phyloP scores from a whole-genome alignment of 2,113 vertebrate genomes.

The Bos indicus region DNA sequence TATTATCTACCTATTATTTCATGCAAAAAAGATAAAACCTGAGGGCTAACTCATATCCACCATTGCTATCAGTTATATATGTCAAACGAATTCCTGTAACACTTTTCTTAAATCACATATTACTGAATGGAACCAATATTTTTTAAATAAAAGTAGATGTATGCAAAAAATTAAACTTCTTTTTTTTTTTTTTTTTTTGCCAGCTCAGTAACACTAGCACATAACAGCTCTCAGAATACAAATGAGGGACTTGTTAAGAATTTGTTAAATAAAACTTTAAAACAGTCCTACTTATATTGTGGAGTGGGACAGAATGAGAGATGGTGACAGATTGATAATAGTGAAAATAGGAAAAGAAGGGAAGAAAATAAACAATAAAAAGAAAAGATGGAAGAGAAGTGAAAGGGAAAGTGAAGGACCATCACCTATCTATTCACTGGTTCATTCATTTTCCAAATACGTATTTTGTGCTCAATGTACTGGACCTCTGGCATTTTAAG shows the following conservation, averaged over 20 bases:
- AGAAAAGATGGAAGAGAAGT: not conserved
- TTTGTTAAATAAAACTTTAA: not conserved
- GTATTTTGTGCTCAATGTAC: not conserved
- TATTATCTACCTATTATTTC: not conserved
- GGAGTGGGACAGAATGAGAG: not conserved
- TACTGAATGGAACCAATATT: not conserved
- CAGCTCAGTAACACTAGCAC: not conserved
- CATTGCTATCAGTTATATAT: not conserved
- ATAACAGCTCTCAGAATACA: not conserved
- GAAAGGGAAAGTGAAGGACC: not conserved
- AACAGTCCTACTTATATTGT: not conserved
- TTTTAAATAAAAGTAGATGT: not conserved
- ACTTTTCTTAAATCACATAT: not conserved
- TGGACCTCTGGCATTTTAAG: not conserved
- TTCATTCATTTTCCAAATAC: not conserved
- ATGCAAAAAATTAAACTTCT: not conserved
- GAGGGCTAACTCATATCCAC: not conserved
- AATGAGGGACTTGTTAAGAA: not conserved
- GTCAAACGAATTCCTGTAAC: not conserved
- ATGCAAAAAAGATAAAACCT: not conserved
- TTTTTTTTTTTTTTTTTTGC: not conserved
- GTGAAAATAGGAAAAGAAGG: not conserved
- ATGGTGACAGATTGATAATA: not conserved
- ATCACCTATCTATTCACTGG: not conserved
- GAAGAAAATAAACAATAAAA: not conserved